Evolutionary conservation across 2,797 vertebrate genomes (phyloP).

Genomic region (Falco cherrug): DNA sequence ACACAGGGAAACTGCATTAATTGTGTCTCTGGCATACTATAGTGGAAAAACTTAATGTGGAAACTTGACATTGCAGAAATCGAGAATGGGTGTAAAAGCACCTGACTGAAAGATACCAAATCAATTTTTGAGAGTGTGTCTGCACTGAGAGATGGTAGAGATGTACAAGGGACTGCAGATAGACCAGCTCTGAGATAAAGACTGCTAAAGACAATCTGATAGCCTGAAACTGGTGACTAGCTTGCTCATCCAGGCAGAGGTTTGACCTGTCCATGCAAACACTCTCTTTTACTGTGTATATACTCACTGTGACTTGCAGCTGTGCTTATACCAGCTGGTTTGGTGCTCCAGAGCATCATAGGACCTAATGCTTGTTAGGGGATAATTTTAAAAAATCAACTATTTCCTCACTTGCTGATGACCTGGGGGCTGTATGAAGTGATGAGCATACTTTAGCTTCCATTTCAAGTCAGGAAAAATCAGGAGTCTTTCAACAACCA

Average conservation of each 20-base stretch:
- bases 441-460: neutral
- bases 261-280: neutral
- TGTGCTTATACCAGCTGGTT: neutral
- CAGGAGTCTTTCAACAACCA: neutral
- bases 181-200: neutral
- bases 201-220: neutral
- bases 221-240: neutral
- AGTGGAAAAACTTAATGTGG: conserved; percentile 67
- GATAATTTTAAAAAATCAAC: neutral
- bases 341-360: neutral
- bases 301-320: neutral
- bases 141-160: neutral
- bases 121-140: neutral
- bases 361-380: neutral
- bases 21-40: conserved; percentile 58
- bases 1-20: conserved; percentile 73
- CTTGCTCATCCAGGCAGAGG: neutral
- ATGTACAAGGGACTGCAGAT: neutral
- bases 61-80: conserved; percentile 52
- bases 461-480: neutral
- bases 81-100: conserved; percentile 38
- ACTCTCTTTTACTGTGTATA: neutral
- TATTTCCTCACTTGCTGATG: neutral
- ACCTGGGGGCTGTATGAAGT: neutral
- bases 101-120: neutral